Base-by-base conservation (phyloP, 2,797 vertebrate genomes). In the Mormyrus proboscirostris region DNA sequence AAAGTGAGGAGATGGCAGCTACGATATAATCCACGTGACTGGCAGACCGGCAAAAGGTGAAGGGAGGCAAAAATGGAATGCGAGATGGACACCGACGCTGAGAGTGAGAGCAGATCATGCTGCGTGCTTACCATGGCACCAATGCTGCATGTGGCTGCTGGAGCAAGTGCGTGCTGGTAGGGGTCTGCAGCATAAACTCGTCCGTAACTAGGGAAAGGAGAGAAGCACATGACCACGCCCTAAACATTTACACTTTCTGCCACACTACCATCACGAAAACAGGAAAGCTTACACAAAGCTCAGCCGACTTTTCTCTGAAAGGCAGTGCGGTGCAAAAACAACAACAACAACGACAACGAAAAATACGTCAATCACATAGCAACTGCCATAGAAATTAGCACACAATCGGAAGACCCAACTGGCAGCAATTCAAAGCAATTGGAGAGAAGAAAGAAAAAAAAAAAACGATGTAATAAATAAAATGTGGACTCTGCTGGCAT, bases 181-280 rank as follows among this genome's bases (percentile, higher is more conserved):
- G 98, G 98, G 96, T 99, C 98, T 95, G 98, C 97, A 98, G 98
- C 97, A 97, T 98, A 99, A 97, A 99, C 97, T 97, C 98, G 97
- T 98, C 98, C 98, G 96, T 99, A 99, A 98, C 98, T 99, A 95
- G 88, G 95, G 95, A 94, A 85, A 93, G 47, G 19, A 88, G 47
- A 87, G 50, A 90, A 91, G 93, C 94, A 90, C 2, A 92, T 79
- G 93, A 89, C 87, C 82, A 88, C 88, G 91, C 89, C 92, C 92
- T 93, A 82, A 90, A 82, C 14, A 41, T 29, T 55, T 51, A 14
- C n/a, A 49, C 53, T 57, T 49, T 38, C 69, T 41, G 25, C 12
- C 8, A 69, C 57, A 93, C 92, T 41, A 50, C 82, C 90, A 76
- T 86, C 73, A 50, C 5, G 14, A 10, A 87, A 82, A 87, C 16